These are phyloP conservation scores for Lucifuga dentata DNA, from an alignment of 2,113 vertebrate genomes.

Conservation along the genomic window DNA sequence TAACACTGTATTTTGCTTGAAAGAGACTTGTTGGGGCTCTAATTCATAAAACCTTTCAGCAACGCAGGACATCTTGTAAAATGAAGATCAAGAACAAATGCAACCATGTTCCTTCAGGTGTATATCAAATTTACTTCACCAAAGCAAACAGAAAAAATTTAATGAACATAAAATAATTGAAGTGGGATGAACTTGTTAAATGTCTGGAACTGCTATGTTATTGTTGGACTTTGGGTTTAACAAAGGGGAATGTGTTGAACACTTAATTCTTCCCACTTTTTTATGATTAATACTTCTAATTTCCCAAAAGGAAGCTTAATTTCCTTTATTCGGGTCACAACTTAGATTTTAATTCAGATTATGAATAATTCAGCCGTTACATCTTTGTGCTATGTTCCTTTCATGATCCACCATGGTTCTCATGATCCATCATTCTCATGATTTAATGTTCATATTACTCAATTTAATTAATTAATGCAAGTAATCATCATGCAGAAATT, in stretches of 20 bases:
- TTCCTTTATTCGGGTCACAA: slow-evolving; percentile 10
- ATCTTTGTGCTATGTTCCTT: slow-evolving; percentile 2
- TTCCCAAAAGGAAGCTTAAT: slow-evolving; percentile 38
- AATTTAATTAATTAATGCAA: slow-evolving; percentile 54
- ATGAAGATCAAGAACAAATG: neutral
- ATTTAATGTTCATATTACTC: slow-evolving; percentile 32
- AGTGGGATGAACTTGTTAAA: slow-evolving; percentile 11
- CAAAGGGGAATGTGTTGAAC: slow-evolving; percentile 19
- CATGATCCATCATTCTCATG: neutral
- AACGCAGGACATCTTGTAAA: slow-evolving; percentile 4
- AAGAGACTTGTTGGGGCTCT: slow-evolving; percentile 7
- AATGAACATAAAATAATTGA: slow-evolving; percentile 14
- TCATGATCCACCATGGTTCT: slow-evolving; percentile 2
- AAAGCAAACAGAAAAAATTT: slow-evolving; percentile 22
- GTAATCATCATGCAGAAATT: slow-evolving; percentile 67
- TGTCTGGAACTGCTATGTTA: neutral
- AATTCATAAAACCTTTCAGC: slow-evolving; percentile 36
- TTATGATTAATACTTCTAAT: slow-evolving; percentile 22
- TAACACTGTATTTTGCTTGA: slow-evolving; percentile 39
- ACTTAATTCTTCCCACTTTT: slow-evolving; percentile 17
- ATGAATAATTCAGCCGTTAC: slow-evolving; percentile 1
- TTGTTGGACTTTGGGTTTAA: slow-evolving; percentile 11
- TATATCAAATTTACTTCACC: slow-evolving; percentile 1
- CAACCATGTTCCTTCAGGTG: neutral
- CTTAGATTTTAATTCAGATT: slow-evolving; percentile 9